Evolutionary conservation across 2,797 vertebrate species (phyloP).

Genomic region (Clarias fuscus): DNA sequence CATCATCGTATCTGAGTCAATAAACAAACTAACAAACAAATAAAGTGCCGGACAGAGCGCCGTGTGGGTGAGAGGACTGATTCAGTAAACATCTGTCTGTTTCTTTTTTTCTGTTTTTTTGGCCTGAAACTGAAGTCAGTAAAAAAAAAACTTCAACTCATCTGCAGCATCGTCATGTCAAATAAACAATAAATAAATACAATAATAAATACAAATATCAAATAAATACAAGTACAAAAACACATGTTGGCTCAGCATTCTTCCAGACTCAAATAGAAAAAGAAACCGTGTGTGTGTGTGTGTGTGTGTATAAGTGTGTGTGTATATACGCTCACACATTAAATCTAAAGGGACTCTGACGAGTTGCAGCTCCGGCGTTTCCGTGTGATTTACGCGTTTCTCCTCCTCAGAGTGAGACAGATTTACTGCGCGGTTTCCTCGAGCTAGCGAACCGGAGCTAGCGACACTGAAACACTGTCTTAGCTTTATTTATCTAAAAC

Average conservation of each 20-base stretch:
- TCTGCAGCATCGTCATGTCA: conserved; percentile 3
- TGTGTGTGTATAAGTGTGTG: not conserved
- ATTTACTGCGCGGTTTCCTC: conserved; percentile 22
- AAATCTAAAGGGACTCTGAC: conserved; percentile 2
- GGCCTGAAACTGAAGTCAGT: conserved; percentile 17
- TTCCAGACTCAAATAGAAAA: not conserved
- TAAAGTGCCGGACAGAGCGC: conserved; percentile 28
- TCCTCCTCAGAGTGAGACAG: not conserved
- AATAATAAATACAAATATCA: not conserved
- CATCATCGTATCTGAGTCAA: conserved; percentile 33
- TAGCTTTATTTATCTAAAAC: conserved; percentile 6
- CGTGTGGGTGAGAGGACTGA: not conserved
- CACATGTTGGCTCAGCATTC: not conserved
- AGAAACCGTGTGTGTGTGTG: not conserved
- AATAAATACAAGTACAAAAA: not conserved
- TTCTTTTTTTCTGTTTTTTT: not conserved
- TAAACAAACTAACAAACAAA: conserved; percentile 41
- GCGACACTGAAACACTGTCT: conserved; percentile 42
- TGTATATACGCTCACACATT: not conserved
- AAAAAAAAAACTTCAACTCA: not conserved
- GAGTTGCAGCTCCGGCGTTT: not conserved
- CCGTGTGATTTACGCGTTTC: not conserved
- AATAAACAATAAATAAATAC: not conserved
- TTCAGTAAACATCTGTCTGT: conserved; percentile 2
- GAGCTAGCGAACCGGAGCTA: conserved; percentile 45